Evolutionary conservation across 2,113 vertebrate genomes (phyloP).

Genomic region (Echinops telfairi): DNA sequence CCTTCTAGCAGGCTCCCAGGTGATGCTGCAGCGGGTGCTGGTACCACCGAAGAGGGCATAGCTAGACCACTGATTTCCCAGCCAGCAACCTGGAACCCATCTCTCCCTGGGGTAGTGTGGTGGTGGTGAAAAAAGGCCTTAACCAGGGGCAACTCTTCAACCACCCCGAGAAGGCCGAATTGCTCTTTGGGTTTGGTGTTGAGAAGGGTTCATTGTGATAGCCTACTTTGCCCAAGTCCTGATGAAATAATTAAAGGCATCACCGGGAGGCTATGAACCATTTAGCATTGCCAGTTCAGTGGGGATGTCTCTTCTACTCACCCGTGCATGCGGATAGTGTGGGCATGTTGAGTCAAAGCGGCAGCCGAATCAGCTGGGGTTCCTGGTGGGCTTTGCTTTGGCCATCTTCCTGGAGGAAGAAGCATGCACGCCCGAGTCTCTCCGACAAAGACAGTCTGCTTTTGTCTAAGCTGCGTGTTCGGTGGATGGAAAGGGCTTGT

Average conservation of each 20-base stretch:
- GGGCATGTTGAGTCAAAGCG: constrained; percentile 41
- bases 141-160: not conserved
- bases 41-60: not conserved
- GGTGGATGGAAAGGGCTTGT: not conserved
- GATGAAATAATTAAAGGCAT: constrained; percentile 81
- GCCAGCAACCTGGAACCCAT: not conserved
- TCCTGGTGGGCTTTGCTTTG: constrained; percentile 31
- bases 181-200: not conserved
- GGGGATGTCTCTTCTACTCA: constrained; percentile 69
- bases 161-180: not conserved
- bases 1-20: not conserved
- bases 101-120: not conserved
- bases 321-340: constrained; percentile 49
- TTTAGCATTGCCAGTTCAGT: constrained; percentile 77
- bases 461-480: not conserved
- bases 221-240: constrained; percentile 69
- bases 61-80: not conserved
- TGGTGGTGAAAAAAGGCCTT: constrained; percentile 2
- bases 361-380: constrained; percentile 23
- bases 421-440: not conserved
- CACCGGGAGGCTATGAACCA: constrained; percentile 78
- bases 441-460: not conserved
- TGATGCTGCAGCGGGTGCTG: not conserved
- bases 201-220: constrained; percentile 69
- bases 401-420: constrained; percentile 49